Evolutionary conservation across 2,888 invertebrate genomes (phyloP), one percentile per base, ranked within the genome.

Genomic region (Gortyna flavago): DNA sequence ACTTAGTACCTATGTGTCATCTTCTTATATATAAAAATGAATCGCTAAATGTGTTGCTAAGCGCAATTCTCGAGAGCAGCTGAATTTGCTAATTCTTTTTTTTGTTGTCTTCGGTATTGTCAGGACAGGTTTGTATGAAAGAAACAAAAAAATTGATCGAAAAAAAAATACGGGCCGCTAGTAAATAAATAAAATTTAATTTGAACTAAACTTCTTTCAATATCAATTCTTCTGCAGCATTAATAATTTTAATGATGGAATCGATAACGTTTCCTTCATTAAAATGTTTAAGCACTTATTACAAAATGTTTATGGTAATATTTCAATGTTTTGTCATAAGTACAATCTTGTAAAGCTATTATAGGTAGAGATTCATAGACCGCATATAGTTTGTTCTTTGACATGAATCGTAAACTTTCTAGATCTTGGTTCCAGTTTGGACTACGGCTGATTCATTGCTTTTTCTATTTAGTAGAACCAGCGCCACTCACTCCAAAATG

Each of bases 141-240:
- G n/a, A n/a, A n/a, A n/a, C n/a, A n/a, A n/a, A n/a, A n/a, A n/a
- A n/a, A n/a, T n/a, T n/a, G n/a, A n/a, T n/a, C n/a, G n/a, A n/a
- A n/a, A n/a, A n/a, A n/a, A n/a, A n/a, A n/a, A n/a, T n/a, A n/a
- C n/a, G n/a, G n/a, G n/a, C n/a, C n/a, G n/a, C n/a, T n/a, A n/a
- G n/a, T n/a, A 57, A 13, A 57, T 54, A 54, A 25, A 54, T 54
- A 25, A 54, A 54, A 54, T 25, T 25, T 0, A 25, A 9, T 51
- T 25, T 13, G n/a, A 57, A 59, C 29, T 59, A 18, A 59, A 59
- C 2, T 29, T 65, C 35, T 25, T 59, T 80, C 32, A 51, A 54
- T 81, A 32, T 57, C 44, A 81, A 72, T 69, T 44, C 2, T 57
- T 65, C 21, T 48, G 16, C 44, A 62, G 51, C 54, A 41, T 41